Conservation (phyloP, 1,140 invertebrate genomes). For the Maniola jurtina region DNA sequence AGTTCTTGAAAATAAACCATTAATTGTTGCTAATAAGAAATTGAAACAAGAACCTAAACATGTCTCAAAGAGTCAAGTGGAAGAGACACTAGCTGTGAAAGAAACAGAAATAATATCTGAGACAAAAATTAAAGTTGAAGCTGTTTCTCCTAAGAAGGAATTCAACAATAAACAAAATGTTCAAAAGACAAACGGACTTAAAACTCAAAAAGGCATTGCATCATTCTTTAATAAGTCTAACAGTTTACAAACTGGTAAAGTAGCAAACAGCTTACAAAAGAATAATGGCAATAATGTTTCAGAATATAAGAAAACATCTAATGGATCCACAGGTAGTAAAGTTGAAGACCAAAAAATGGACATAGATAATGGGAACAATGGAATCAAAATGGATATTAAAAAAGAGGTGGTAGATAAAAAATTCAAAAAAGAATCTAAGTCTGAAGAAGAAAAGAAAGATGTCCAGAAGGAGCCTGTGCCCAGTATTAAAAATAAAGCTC, state of each 20-base stretch:
- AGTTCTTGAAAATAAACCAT: constrained; percentile 30
- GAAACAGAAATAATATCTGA: constrained; percentile 21
- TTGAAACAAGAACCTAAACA: constrained; percentile 34
- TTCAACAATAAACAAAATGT: constrained; percentile 24
- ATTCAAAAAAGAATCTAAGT: background rate
- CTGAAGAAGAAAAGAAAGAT: constrained; percentile 21
- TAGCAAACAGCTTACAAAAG: constrained; percentile 12
- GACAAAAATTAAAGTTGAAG: constrained; percentile 34
- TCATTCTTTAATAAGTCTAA: constrained; percentile 62
- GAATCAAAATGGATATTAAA: constrained; percentile 19
- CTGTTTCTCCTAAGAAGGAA: constrained; percentile 43
- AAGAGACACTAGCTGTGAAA: constrained; percentile 3
- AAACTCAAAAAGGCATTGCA: constrained; percentile 55
- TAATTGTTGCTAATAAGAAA: constrained; percentile 30
- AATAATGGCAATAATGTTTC: constrained; percentile 22
- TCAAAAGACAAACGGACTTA: constrained; percentile 32
- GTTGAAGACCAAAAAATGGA: constrained; percentile 30
- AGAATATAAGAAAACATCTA: constrained; percentile 35
- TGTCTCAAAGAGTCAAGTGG: background rate
- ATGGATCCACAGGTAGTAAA: constrained; percentile 23
- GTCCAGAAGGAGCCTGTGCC: constrained; percentile 16
- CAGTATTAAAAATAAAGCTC: constrained; percentile 38
- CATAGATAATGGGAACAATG: constrained; percentile 23
- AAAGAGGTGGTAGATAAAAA: constrained; percentile 20
- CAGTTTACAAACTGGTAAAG: constrained; percentile 35